Evolutionary conservation across 2,113 vertebrate species (phyloP), one percentile per base, ranked within the genome.

Genomic region (Stegastes partitus): DNA sequence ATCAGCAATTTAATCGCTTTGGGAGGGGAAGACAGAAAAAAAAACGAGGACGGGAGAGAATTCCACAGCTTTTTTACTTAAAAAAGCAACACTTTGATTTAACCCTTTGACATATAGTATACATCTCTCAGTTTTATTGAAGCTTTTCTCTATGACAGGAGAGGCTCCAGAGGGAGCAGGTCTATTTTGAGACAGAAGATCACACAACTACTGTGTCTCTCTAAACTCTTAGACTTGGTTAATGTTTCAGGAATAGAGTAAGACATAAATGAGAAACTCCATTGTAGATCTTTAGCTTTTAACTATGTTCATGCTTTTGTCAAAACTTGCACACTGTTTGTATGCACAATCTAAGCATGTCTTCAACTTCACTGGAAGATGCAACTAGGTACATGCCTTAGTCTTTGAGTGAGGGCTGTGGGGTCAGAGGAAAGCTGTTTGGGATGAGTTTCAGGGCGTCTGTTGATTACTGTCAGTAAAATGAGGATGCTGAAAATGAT

Each of bases 1-100:
- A 95, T 95, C 93, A 93, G 93, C 88, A 92, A 94, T 94, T 94
- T 95, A 94, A 95, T 95, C 91, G 89, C 93, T 93, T 92, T 61
- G 70, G 88, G 87, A 88, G 80, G 88, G 90, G 83, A 78, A 82
- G 74, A 82, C 56, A 47, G 79, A 70, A 88, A 90, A 81, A 87
- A 86, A 75, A 34, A 34, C 31, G 68, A 65, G 53, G 77, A 82
- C 49, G 75, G 55, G 53, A 68, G 83, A 90, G 87, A 93, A 92
- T 91, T 93, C 84, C 78, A 70, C 54, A 5, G 79, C 79, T 92
- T 89, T 89, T 87, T 90, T 86, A 80, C 78, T 89, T 84, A 74
- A 91, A 89, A 92, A 92, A 86, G 70, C 89, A 81, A 68, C 62
- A 47, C 81, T 92, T 85, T 87, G 85, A 88, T 88, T 93, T 89